A percentile compares a stretch with the other conserved stretches of the same genome.
phyloP scores from a whole-genome alignment of 2,797 vertebrate genomes.

The Atherinosoma microstoma region DNA sequence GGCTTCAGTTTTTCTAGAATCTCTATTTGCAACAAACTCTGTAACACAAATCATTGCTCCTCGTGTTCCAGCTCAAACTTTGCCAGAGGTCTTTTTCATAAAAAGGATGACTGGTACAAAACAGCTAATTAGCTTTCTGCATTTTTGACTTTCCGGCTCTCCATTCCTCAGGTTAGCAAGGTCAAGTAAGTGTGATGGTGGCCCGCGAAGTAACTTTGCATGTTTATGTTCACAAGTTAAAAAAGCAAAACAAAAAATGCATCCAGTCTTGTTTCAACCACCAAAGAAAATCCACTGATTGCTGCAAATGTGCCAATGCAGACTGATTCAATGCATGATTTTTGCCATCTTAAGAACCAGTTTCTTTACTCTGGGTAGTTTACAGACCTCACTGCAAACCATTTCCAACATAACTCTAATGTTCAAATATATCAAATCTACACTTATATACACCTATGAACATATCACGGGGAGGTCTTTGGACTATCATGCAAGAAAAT shows the following conservation, averaged over 20 bases:
- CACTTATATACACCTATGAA: background rate
- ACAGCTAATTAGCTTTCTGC: conserved; percentile 1
- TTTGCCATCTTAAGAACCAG: background rate
- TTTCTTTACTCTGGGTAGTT: conserved; percentile 2
- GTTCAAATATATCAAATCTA: background rate
- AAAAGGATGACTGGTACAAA: too few relatives aligned
- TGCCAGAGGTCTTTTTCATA: too few relatives aligned
- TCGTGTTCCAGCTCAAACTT: too few relatives aligned
- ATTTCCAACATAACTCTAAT: conserved; percentile 15
- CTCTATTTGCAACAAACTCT: background rate
- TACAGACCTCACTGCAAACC: background rate
- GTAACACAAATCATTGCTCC: background rate
- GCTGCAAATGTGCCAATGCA: background rate
- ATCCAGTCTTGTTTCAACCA: background rate
- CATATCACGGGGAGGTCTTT: background rate
- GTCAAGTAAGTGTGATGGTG: background rate
- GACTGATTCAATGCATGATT: background rate
- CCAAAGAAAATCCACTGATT: background rate
- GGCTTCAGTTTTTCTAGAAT: background rate
- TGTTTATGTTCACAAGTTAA: background rate
- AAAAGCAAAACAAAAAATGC: background rate
- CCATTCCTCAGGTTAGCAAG: background rate
- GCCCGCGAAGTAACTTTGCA: background rate
- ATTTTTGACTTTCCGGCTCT: conserved; percentile 11
- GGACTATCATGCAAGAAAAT: conserved; percentile 21